A percentile compares a stretch with the other conserved stretches of the same genome.
phyloP scores from a whole-genome alignment of 2,888 invertebrate genomes.

The Plutella xylostella region DNA sequence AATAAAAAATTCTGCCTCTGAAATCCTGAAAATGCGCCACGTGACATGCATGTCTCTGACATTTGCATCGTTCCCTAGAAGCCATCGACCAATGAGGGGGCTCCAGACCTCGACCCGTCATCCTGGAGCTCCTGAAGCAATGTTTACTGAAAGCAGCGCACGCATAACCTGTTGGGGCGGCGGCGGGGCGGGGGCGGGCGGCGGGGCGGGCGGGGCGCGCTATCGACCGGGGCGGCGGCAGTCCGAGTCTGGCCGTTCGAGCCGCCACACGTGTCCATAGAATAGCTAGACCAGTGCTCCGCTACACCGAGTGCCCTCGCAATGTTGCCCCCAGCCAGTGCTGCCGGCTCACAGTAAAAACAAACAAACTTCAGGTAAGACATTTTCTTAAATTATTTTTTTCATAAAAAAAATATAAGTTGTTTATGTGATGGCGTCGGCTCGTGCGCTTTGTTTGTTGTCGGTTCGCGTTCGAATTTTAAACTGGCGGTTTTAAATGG shows the following conservation, averaged over 20 bases:
- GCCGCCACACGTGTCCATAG: conserved; percentile 6
- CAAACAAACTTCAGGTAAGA: neutral
- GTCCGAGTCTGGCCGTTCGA: conserved; percentile 30
- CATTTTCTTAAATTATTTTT: neutral
- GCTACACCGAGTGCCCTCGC: conserved; percentile 11
- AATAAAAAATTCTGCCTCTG: too few relatives aligned
- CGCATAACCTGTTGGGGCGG: conserved; percentile 58
- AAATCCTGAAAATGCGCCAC: too few relatives aligned
- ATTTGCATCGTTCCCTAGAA: too few relatives aligned
- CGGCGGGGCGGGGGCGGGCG: conserved; percentile 14
- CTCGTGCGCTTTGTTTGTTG: too few relatives aligned
- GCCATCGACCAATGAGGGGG: too few relatives aligned
- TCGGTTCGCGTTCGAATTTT: too few relatives aligned
- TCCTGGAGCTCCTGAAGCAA: too few relatives aligned
- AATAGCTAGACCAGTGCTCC: conserved; percentile 16
- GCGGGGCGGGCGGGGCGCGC: neutral
- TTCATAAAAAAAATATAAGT: too few relatives aligned
- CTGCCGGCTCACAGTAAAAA: neutral
- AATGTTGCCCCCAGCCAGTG: neutral
- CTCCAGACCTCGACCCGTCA: neutral
- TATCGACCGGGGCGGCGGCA: conserved; percentile 51
- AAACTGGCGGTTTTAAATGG: too few relatives aligned
- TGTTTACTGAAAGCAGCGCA: conserved; percentile 40
- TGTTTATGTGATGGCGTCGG: too few relatives aligned
- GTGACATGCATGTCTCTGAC: too few relatives aligned